Evolutionary conservation across 2,888 invertebrate genomes (phyloP), one percentile per base, ranked within the genome.

Genomic region (Dicycla oo): DNA sequence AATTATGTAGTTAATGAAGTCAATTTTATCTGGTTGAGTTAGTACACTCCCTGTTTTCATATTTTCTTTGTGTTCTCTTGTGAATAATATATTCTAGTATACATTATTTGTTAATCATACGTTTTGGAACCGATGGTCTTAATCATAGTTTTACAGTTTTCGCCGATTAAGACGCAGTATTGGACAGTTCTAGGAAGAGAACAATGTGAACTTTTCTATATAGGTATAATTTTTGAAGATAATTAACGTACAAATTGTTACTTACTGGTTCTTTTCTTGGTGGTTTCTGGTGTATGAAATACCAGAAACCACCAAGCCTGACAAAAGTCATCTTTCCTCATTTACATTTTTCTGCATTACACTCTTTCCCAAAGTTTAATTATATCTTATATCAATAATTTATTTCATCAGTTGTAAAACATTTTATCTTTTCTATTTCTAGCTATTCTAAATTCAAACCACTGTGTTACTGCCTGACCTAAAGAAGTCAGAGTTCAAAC

Each of bases 1-100:
- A 82, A 80, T 81, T 77, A 65, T 54, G 40, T 69, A 51, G 64
- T 64, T 86, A 84, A 80, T 85, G 81, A 73, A 74, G 72, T 73
- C 67, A 69, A 67, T 75, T 82, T 79, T 40, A 51, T 53, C 10
- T 73, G 54, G 75, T 70, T 77, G 63, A 72, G 54, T 67, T 72
- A 23, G n/a, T 63, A 13, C 18, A 40, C 6, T 63, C 13, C 5
- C 2, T n/a, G 18, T 3, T 11, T n/a, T 8, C 15, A 40, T 53
- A 57, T 61, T 66, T 34, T 43, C 2, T 45, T 73, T 34, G 4
- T 72, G 13, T n/a, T 13, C 10, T 58, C 20, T 20, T 40, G 3
- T 23, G 0, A 3, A 26, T 13, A 18, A 4, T 7, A 18, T 18
- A 13, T 57, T 11, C 8, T 30, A 26, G 23, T 30, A n/a, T n/a